These are phyloP conservation scores for Liasis olivaceus DNA, from an alignment of 2,797 vertebrate species.

Conservation along the genomic window DNA sequence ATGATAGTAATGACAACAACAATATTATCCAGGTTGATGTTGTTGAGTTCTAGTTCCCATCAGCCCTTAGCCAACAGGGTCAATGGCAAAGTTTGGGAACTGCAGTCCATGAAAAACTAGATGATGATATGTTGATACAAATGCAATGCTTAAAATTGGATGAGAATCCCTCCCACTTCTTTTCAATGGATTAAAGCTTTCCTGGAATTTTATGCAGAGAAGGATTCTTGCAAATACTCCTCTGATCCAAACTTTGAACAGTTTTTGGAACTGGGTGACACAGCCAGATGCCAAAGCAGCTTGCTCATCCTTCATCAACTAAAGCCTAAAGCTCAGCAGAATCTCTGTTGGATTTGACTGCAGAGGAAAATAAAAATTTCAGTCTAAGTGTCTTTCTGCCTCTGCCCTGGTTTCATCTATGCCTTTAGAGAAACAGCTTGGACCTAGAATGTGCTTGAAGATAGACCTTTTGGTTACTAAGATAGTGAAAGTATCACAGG, in stretches of 20 bases:
- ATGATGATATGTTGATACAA: background rate
- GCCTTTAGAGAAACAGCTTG: no score
- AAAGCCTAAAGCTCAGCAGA: background rate
- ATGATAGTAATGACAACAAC: background rate
- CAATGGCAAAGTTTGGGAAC: background rate
- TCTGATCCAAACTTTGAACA: background rate
- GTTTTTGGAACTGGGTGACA: no score
- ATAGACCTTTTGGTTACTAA: background rate
- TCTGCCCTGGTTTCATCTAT: no score
- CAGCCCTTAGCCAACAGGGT: background rate
- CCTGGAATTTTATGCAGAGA: background rate
- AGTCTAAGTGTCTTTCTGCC: background rate
- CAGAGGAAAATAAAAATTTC: background rate
- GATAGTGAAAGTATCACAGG: background rate
- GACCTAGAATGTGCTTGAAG: background rate
- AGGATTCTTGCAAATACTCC: background rate
- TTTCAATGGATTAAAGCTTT: background rate
- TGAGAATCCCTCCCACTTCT: background rate
- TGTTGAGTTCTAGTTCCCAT: background rate
- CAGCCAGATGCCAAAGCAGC: background rate
- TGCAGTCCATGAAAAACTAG: background rate
- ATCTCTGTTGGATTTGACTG: background rate
- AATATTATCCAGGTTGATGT: background rate
- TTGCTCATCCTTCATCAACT: background rate
- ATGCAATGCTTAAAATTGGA: background rate